These are phyloP conservation scores for Puffinus mauretanicus DNA, from an alignment of 2,113 vertebrate genomes.

Conservation along the genomic window DNA sequence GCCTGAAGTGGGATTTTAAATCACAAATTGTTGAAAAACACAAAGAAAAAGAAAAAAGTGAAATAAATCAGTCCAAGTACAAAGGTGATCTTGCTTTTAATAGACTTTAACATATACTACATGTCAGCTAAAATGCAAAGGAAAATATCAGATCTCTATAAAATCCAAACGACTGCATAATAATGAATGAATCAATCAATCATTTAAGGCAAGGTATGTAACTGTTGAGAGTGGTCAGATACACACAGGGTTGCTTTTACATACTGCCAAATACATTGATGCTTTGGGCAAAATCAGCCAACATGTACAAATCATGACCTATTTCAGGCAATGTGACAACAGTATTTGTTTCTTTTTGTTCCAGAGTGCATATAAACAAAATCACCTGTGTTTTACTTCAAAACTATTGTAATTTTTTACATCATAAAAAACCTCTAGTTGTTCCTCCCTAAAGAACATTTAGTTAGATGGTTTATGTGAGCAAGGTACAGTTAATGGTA, in stretches of 20 bases:
- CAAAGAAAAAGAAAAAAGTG: neutral
- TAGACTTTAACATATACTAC: neutral
- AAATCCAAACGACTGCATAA: neutral
- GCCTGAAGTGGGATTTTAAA: neutral
- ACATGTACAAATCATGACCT: neutral
- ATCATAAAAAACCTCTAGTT: neutral
- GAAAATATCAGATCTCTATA: neutral
- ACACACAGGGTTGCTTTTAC: neutral
- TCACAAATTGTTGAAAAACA: neutral
- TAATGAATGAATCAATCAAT: neutral
- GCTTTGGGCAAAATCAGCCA: neutral
- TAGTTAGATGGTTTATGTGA: neutral
- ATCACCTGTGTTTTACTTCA: neutral
- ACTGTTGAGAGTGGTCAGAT: neutral
- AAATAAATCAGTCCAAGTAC: neutral
- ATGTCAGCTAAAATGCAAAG: neutral
- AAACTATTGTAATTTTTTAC: neutral
- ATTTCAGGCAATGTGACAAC: neutral
- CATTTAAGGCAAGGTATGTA: neutral
- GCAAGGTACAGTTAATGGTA: neutral
- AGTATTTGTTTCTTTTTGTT: neutral
- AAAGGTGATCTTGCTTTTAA: neutral
- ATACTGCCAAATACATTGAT: neutral
- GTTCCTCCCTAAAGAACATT: neutral
- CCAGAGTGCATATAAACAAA: neutral